Base-by-base conservation (phyloP, 2,113 vertebrate species). In the Dicentrarchus labrax region DNA sequence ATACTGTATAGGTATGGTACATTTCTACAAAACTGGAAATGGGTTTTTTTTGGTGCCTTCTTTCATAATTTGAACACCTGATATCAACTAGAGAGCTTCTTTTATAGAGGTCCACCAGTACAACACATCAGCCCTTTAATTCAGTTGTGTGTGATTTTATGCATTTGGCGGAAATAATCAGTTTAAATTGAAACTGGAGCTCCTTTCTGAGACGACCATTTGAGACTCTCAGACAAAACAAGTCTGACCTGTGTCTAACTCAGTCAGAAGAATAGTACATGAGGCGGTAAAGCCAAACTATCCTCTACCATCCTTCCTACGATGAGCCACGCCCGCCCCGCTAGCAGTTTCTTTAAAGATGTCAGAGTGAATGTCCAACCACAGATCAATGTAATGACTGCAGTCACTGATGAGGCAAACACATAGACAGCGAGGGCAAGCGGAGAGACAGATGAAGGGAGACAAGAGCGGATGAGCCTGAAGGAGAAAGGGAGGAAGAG, bases 341-440 rank as follows among this genome's bases (percentile, higher is more conserved):
- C 45, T 51, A 51, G 56, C 86, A 67, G 80, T 70, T 84, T 21
- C 43, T 72, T 84, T 64, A 80, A 81, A 80, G 71, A 65, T 76
- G 80, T 75, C 72, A 22, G 61, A 66, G 70, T 62, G 64, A 77
- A 75, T 62, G 74, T 73, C 76, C 50, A 38, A 82, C 71, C 70
- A 82, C 82, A 66, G 80, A 86, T 82, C 86, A 77, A 22, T 88
- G 70, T 88, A 83, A 92, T 67, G 88, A 89, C 69, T 39, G 60
- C 72, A 76, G 75, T 72, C 51, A 54, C 69, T 83, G 86, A 88
- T 85, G 71, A 90, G 78, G 62, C 76, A 51, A 88, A 82, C 65
- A n/a, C 78, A 64, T 9, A 45, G 80, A 76, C 50, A 21, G 45
- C 38, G 15, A 76, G 60, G 39, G 17, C 13, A 30, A 71, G 53